Percentiles rank a stretch among this genome's conserved stretches.
Conservation (phyloP, 2,113 vertebrate species). For the Mesocricetus auratus region DNA sequence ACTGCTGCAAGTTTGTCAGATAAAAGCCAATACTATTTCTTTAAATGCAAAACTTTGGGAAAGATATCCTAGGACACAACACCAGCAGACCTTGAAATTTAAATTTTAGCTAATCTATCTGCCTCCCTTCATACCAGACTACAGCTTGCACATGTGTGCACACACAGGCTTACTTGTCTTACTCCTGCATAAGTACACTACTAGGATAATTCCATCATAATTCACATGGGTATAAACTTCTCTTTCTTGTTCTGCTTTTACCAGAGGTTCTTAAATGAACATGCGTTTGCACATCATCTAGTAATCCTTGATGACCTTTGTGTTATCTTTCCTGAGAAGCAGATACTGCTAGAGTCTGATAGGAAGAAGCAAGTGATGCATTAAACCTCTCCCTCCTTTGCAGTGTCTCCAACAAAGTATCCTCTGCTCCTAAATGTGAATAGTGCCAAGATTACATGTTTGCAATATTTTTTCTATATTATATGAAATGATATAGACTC, state of each 20-base stretch:
- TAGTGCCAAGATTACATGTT: neutral
- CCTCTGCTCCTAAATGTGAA: neutral
- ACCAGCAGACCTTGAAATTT: conserved; percentile 8
- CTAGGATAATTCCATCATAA: neutral
- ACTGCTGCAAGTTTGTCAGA: conserved; percentile 36
- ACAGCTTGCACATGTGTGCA: neutral
- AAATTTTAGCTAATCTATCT: neutral
- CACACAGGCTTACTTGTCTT: neutral
- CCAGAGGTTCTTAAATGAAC: neutral
- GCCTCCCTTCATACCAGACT: neutral
- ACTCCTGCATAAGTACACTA: neutral
- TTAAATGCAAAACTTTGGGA: conserved; percentile 46
- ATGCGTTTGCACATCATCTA: neutral
- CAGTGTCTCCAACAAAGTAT: neutral
- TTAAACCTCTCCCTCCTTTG: neutral
- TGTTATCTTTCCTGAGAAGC: neutral
- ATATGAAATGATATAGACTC: neutral
- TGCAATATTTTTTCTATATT: neutral
- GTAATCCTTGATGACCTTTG: neutral
- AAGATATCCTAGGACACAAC: conserved; percentile 22
- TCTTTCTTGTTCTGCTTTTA: neutral
- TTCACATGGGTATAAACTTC: neutral
- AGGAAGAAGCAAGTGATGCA: neutral
- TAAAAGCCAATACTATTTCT: conserved; percentile 53
- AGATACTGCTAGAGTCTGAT: neutral